phyloP scores from a whole-genome alignment of 2,888 invertebrate genomes.

The Machimus atricapillus region DNA sequence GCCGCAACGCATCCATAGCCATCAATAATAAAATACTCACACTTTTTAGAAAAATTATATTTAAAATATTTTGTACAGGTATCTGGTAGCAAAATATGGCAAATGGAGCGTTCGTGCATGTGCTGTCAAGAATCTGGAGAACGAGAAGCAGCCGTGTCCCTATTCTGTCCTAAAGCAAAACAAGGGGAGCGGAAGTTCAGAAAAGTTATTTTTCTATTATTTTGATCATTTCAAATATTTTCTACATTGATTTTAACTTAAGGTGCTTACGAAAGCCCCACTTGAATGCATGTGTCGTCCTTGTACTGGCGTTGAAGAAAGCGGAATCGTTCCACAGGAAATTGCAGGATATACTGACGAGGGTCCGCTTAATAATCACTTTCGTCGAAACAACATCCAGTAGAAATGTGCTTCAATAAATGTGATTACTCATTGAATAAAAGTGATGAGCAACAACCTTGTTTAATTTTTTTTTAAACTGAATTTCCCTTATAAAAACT shows the following conservation, averaged over 20 bases:
- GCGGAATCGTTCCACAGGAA: slow-evolving; percentile 87
- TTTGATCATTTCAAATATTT: neutral
- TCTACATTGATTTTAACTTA: neutral
- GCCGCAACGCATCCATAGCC: too few relatives aligned
- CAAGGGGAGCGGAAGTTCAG: slow-evolving; percentile 84
- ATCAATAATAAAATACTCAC: too few relatives aligned
- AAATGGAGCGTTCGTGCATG: slow-evolving; percentile 94
- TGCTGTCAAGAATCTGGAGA: slow-evolving; percentile 95
- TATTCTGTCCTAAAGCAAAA: slow-evolving; percentile 89
- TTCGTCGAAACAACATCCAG: slow-evolving; percentile 72
- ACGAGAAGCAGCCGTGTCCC: slow-evolving; percentile 85
- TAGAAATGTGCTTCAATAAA: slow-evolving; percentile 51
- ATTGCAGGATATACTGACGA: slow-evolving; percentile 86
- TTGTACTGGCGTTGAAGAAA: slow-evolving; percentile 87
- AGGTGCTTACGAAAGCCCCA: slow-evolving; percentile 92
- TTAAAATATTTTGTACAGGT: slow-evolving; percentile 67
- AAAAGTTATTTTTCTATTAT: slow-evolving; percentile 66
- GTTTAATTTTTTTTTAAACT: neutral
- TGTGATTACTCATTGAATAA: neutral
- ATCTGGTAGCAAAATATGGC: slow-evolving; percentile 94
- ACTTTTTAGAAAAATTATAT: neutral
- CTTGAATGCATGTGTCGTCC: slow-evolving; percentile 94
- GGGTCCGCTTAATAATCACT: slow-evolving; percentile 80
- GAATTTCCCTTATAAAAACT: neutral
- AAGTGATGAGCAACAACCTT: neutral